A percentile compares a stretch with the other conserved stretches of the same genome.
Conservation (phyloP, 2,797 vertebrate genomes). For the Eulemur rubriventer region DNA sequence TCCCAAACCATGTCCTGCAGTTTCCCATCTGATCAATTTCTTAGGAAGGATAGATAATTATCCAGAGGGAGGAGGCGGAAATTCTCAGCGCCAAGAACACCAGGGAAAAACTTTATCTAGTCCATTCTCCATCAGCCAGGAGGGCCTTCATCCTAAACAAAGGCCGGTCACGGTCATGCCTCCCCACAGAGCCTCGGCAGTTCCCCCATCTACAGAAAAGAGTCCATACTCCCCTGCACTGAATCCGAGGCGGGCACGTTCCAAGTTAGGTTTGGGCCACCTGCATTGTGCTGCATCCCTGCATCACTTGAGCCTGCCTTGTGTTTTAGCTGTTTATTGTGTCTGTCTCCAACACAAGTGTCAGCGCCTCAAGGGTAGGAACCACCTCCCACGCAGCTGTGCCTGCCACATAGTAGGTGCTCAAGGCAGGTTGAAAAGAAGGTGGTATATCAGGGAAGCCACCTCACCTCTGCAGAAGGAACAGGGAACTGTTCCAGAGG, state of each 20-base stretch:
- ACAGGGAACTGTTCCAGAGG: neutral
- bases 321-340: neutral
- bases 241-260: neutral
- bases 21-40: conserved; percentile 74
- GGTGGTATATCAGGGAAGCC: neutral
- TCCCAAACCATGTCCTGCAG: conserved; percentile 63
- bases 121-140: neutral
- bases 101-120: neutral
- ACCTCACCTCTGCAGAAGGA: neutral
- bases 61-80: conserved; percentile 48
- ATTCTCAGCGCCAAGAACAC: conserved; percentile 56
- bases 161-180: neutral
- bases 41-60: conserved; percentile 74
- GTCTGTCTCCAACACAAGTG: neutral
- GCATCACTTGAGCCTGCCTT: neutral
- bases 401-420: neutral
- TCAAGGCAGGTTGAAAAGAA: neutral
- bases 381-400: neutral
- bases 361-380: neutral
- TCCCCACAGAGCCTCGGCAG: neutral
- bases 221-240: neutral
- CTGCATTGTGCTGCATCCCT: neutral
- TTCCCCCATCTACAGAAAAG: neutral
- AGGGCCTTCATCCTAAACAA: neutral
- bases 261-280: neutral